A percentile compares a stretch with the other conserved stretches of the same genome.
These are phyloP conservation scores for Oceanites oceanicus DNA, from an alignment of 2,113 vertebrate species.

Conservation along the genomic window DNA sequence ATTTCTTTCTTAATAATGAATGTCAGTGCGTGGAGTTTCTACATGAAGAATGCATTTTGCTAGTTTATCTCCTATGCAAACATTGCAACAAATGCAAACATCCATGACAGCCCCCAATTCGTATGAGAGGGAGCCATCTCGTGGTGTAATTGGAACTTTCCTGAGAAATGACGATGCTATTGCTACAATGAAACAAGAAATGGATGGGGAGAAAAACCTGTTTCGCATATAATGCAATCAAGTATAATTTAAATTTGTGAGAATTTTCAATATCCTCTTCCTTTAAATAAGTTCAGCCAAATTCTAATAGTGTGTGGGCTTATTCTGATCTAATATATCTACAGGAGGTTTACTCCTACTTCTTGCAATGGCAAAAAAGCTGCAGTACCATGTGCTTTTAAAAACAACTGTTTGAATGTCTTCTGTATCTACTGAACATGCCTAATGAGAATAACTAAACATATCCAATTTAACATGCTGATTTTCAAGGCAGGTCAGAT, in stretches of 20 bases:
- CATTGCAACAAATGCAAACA: accelerated
- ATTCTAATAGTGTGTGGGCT: accelerated
- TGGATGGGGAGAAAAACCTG: background rate
- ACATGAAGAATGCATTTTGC: background rate
- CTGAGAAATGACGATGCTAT: accelerated
- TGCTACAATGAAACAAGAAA: accelerated
- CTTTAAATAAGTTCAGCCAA: background rate
- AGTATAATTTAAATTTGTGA: background rate
- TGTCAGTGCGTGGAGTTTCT: accelerated
- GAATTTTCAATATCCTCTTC: background rate
- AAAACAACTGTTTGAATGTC: background rate
- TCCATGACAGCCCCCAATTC: accelerated
- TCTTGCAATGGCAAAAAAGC: background rate
- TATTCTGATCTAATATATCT: background rate
- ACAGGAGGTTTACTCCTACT: background rate
- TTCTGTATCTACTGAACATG: background rate
- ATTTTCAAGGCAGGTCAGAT: background rate
- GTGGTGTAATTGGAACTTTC: background rate
- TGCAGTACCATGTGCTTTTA: background rate
- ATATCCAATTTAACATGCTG: background rate
- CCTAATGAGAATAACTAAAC: background rate
- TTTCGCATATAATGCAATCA: accelerated
- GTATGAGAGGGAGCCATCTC: constrained; percentile 33
- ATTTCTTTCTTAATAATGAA: background rate
- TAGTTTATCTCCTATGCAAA: no score